Evolutionary conservation across 2,888 invertebrate genomes (phyloP), one percentile per base, ranked within the genome.

Genomic region (Cataglyphis livida): DNA sequence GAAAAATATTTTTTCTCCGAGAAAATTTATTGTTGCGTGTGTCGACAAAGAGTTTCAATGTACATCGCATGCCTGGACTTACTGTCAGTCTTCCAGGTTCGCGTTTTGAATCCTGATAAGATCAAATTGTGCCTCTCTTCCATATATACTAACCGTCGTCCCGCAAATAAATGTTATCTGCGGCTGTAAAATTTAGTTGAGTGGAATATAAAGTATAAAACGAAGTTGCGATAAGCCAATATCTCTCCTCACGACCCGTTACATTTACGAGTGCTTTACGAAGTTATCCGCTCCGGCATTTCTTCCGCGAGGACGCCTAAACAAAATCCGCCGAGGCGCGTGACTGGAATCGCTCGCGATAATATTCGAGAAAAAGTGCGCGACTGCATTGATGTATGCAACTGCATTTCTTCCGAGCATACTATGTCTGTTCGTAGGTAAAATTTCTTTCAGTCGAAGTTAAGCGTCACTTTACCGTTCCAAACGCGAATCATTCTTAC

Each of bases 171-270:
- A 81, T 44, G 75, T 65, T 81, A 81, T 75, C 83, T 51, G 57
- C 65, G 28, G 15, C 48, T 44, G 61, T 81, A 75, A 81, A 84
- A 74, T 81, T 74, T 81, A 61, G 74, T 81, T 82, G 64, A 64
- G 59, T 57, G 62, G 64, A 75, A 81, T 81, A 81, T 81, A 74
- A 82, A 71, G 81, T 44, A 82, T 74, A 75, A 81, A 74, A 74
- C 73, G 51, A 81, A 54, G 75, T 82, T 35, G 71, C 74, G 82
- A 82, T 74, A 82, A 68, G 81, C 74, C 82, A 74, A 84, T 84
- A 81, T 84, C 81, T 74, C 82, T 74, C 81, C 64, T 84, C 75
- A 81, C 68, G 64, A 66, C 74, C 74, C 74, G 74, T 84, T 84
- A 81, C 66, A 35, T 84, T 84, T 82, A 84, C 75, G 81, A 84